Percentiles rank a stretch among this genome's conserved stretches.
Conservation (phyloP, 2,888 invertebrate species). For the Dryomyza anilis region DNA sequence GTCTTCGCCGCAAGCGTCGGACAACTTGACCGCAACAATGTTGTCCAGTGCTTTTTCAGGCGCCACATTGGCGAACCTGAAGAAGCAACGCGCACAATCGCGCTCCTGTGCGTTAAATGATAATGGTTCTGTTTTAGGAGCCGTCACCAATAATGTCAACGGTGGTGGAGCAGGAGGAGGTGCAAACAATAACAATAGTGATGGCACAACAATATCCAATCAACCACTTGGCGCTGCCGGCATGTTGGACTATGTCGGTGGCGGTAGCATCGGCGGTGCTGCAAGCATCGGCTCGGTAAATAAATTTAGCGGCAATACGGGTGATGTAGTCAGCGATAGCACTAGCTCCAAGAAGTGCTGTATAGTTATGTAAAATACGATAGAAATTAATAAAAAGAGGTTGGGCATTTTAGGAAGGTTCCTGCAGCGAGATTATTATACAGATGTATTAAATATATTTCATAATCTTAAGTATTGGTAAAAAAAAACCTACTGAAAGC, state of each 20-base stretch:
- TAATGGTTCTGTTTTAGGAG: slow-evolving; percentile 62
- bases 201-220: slow-evolving; percentile 46
- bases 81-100: slow-evolving; percentile 87
- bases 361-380: slow-evolving; percentile 68
- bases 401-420: background rate
- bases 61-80: slow-evolving; percentile 85
- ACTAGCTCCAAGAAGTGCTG: slow-evolving; percentile 75
- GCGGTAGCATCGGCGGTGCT: slow-evolving; percentile 31
- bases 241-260: background rate
- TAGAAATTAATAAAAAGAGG: background rate
- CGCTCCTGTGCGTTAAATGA: slow-evolving; percentile 64
- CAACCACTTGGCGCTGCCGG: slow-evolving; percentile 26
- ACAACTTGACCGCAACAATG: too few species aligned
- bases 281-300: slow-evolving; percentile 41
- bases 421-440: background rate
- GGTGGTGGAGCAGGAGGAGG: background rate
- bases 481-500: background rate
- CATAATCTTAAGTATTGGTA: background rate
- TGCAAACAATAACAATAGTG: slow-evolving; percentile 46
- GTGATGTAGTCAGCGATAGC: slow-evolving; percentile 77
- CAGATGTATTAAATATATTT: background rate
- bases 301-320: slow-evolving; percentile 75
- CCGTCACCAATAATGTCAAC: slow-evolving; percentile 42
- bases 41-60: slow-evolving; percentile 42
- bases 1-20: slow-evolving; percentile 34